Percentiles rank a stretch among this genome's conserved stretches.
Evolutionary conservation across 2,113 vertebrate genomes (phyloP).

Genomic region (Festucalex cinctus): DNA sequence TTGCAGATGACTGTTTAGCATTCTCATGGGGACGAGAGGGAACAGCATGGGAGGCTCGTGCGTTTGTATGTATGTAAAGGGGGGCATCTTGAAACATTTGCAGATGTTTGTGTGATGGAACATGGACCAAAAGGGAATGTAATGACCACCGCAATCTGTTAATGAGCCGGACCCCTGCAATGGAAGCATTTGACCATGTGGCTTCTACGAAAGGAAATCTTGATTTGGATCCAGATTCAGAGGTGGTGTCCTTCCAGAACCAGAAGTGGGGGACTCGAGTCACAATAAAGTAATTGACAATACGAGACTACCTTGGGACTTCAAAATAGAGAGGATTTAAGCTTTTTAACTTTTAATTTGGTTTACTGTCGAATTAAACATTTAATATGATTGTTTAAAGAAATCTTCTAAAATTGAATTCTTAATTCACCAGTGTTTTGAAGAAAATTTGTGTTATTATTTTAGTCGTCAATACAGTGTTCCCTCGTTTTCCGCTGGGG

Average conservation of each 20-base stretch:
- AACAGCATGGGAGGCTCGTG: constrained; percentile 31
- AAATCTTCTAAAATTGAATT: no score
- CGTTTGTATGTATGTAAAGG: constrained; percentile 1
- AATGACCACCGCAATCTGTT: constrained; percentile 3
- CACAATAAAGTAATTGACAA: background rate
- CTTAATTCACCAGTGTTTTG: no score
- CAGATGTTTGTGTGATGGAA: constrained; percentile 15
- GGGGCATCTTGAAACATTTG: constrained; percentile 4
- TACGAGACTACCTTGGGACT: no score
- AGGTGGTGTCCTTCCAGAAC: background rate
- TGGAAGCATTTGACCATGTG: background rate
- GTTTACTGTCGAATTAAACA: no score
- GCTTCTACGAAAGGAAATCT: background rate
- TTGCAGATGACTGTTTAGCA: constrained; percentile 72
- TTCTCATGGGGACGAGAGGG: constrained; percentile 57
- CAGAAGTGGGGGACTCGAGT: background rate
- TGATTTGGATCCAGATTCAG: background rate
- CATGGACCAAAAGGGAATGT: background rate
- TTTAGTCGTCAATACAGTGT: no score
- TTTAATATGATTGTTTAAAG: no score
- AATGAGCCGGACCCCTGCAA: constrained; percentile 1
- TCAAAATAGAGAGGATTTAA: no score
- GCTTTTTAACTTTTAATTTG: no score
- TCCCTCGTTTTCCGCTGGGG: no score
- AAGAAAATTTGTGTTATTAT: no score